Base-by-base conservation (phyloP, 2,888 invertebrate species). In the Mythimna ferrago region DNA sequence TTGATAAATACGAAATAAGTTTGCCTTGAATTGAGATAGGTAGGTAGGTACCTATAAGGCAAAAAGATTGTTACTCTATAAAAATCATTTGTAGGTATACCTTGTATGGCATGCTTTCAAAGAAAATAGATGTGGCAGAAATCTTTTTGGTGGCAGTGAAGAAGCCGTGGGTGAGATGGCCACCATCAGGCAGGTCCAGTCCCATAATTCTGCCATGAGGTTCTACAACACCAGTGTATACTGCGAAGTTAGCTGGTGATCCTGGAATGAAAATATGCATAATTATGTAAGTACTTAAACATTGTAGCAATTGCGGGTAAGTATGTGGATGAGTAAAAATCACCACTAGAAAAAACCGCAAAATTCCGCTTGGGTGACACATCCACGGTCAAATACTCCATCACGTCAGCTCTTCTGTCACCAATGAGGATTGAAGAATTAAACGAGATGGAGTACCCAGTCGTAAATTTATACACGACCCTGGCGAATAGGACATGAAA, bases 71-170 rank as follows among this genome's bases (percentile, higher is more conserved):
- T 14, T 44, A 44, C 14, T 44, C 19, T 19, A 6, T 41, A 35
- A 41, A 56, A 35, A n/a, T 32, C 11, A 14, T 57, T 41, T 6
- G n/a, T 6, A n/a, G 10, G 41, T 44, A 44, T 64, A 99, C 98
- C 95, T 99, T 99, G 93, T 99, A 99, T 0, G 99, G 99, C 98
- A 99, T 98, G 73, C 99, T 99, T 96, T 99, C 99, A 92, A 99
- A 99, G 96, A 99, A 99, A 78, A 99, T 98, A 0, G 99, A 99
- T 0, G 99, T 99, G 10, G 99, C 99, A 0, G 99, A 99, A 76
- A 99, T 98, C 94, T 98, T 98, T 93, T 99, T 99, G 11, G 96
- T 97, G 10, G 97, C 96, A 0, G 99, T 99, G 96, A 98, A 98
- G 94, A 99, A 99, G 41, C 98, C 98, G 87, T 99, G 99, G 7